phyloP scores from a whole-genome alignment of 2,888 invertebrate genomes.

The Orthosia cruda region DNA sequence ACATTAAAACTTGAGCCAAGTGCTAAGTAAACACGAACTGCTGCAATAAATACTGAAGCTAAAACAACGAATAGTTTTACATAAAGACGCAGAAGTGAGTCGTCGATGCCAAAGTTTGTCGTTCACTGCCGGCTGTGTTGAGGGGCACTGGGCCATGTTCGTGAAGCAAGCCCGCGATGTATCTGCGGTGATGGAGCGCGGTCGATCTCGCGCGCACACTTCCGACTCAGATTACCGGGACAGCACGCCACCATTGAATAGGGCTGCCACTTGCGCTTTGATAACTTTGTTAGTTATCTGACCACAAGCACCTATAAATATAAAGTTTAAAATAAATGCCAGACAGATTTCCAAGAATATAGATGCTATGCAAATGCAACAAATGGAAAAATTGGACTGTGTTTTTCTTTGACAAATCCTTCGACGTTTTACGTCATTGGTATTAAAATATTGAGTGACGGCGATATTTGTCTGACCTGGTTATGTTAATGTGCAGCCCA shows the following conservation, averaged over 20 bases:
- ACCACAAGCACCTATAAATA: neutral
- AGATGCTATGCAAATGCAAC: neutral
- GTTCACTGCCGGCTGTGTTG: conserved; percentile 45
- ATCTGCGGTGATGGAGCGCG: conserved; percentile 6
- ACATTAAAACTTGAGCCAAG: conserved; percentile 10
- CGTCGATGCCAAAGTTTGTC: conserved; percentile 32
- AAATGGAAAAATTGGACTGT: neutral
- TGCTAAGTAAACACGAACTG: conserved; percentile 49
- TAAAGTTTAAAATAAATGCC: neutral
- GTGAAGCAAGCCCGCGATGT: conserved; percentile 32
- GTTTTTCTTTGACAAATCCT: neutral
- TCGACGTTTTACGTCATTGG: neutral
- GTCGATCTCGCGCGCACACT: conserved; percentile 5
- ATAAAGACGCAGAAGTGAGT: conserved; percentile 50
- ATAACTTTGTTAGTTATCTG: conserved; percentile 6
- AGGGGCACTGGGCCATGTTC: neutral
- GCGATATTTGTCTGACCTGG: neutral
- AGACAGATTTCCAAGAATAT: neutral
- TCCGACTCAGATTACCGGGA: conserved; percentile 34
- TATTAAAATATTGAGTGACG: neutral
- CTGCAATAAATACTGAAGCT: conserved; percentile 55
- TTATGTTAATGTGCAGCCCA: neutral
- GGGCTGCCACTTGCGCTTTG: conserved; percentile 19
- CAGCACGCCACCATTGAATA: conserved; percentile 39
- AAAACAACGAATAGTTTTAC: conserved; percentile 55